Percentiles rank a stretch among this genome's conserved stretches.
phyloP scores from a whole-genome alignment of 1,140 invertebrate genomes.

The Bombus pascuorum region DNA sequence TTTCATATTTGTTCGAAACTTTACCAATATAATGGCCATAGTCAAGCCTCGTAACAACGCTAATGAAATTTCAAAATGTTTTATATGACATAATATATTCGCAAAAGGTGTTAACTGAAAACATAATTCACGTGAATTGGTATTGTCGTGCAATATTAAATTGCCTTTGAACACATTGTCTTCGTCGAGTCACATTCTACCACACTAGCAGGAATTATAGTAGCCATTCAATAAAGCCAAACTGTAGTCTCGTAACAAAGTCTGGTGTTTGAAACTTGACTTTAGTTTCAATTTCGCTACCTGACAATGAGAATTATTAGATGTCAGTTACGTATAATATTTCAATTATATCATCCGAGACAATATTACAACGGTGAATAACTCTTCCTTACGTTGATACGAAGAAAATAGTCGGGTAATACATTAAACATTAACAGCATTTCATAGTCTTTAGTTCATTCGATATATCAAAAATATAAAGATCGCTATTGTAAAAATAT shows the following conservation, averaged over 20 bases:
- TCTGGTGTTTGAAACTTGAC: background rate
- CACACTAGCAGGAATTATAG: background rate
- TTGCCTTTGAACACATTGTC: background rate
- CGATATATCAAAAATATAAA: background rate
- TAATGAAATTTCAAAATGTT: no score
- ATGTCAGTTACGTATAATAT: background rate
- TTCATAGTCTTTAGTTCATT: background rate
- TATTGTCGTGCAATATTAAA: background rate
- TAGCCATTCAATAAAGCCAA: background rate
- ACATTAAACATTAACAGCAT: background rate
- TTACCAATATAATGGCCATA: no score
- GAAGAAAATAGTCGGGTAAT: no score
- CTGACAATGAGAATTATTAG: background rate
- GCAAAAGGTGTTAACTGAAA: background rate
- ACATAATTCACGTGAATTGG: no score
- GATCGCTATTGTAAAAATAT: background rate
- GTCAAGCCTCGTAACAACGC: no score
- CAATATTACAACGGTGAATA: background rate
- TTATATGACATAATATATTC: no score
- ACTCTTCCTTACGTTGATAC: background rate
- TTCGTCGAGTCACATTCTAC: background rate
- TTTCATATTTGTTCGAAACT: no score
- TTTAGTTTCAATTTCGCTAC: background rate
- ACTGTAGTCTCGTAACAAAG: background rate
- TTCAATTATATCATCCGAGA: background rate